A percentile compares a stretch with the other conserved stretches of the same genome.
These are phyloP conservation scores for Centropus bengalensis DNA, from an alignment of 2,113 vertebrate species.

Conservation along the genomic window DNA sequence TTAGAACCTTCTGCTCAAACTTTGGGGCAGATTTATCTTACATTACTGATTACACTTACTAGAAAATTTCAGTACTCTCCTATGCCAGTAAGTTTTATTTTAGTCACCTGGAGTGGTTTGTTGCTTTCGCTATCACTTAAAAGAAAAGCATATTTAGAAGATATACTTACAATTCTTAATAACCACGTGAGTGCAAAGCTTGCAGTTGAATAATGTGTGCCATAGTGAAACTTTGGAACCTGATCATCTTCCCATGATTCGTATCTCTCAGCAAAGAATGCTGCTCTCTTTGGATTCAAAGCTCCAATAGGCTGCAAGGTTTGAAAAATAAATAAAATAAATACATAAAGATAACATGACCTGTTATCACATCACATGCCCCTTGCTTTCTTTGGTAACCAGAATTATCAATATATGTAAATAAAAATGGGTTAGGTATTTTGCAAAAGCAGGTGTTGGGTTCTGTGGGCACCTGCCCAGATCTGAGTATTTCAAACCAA, in stretches of 20 bases:
- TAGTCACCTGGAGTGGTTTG: neutral
- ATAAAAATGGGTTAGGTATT: neutral
- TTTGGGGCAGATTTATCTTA: neutral
- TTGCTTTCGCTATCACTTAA: neutral
- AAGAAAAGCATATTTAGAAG: neutral
- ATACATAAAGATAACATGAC: neutral
- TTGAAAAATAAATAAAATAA: neutral
- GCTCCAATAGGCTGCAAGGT: conserved; percentile 89
- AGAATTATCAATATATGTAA: neutral
- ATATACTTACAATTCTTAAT: conserved; percentile 90
- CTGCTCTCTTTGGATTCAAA: conserved; percentile 96
- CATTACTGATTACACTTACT: neutral
- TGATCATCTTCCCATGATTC: conserved; percentile 98
- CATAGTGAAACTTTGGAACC: conserved; percentile 98
- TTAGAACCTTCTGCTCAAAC: neutral
- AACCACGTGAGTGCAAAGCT: conserved; percentile 95
- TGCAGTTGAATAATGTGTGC: conserved; percentile 97
- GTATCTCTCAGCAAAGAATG: conserved; percentile 92
- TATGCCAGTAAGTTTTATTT: neutral
- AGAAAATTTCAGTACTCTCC: neutral
- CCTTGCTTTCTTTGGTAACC: neutral
- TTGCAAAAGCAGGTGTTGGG: neutral
- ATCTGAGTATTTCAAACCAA: neutral
- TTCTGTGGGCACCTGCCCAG: neutral
- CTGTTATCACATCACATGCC: neutral